Conservation (phyloP, 2,888 invertebrate species). For the Lochmaea capreae region DNA sequence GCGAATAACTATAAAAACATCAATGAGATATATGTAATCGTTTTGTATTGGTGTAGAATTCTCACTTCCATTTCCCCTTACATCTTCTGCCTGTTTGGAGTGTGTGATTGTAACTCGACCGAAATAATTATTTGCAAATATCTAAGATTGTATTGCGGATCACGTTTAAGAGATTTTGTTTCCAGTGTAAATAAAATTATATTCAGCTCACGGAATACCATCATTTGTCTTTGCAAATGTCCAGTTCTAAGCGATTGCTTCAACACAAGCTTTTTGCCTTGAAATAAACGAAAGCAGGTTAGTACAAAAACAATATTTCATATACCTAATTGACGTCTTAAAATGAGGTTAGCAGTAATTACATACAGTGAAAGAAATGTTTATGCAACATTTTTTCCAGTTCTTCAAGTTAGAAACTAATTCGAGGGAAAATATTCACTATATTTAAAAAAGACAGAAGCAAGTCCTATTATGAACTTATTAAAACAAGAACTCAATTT, state of each 20-base stretch:
- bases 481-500: no score
- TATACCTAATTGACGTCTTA: no score
- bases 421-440: no score
- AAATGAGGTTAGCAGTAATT: no score
- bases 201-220: constrained; percentile 55
- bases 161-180: constrained; percentile 61
- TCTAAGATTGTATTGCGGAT: constrained; percentile 56
- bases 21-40: constrained; percentile 22
- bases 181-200: constrained; percentile 56
- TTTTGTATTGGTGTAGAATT: constrained; percentile 31
- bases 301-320: neutral
- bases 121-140: constrained; percentile 53
- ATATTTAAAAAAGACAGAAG: no score
- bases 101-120: constrained; percentile 42
- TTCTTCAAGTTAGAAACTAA: no score
- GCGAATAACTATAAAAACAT: neutral
- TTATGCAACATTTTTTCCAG: no score
- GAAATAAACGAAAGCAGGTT: neutral
- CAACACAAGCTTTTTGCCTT: neutral
- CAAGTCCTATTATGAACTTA: no score
- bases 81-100: constrained; percentile 19
- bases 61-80: constrained; percentile 22
- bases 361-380: no score
- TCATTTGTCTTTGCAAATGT: constrained; percentile 58
- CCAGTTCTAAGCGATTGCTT: constrained; percentile 58